phyloP scores from a whole-genome alignment of 2,797 vertebrate species.

The Chaetophractus vellerosus region DNA sequence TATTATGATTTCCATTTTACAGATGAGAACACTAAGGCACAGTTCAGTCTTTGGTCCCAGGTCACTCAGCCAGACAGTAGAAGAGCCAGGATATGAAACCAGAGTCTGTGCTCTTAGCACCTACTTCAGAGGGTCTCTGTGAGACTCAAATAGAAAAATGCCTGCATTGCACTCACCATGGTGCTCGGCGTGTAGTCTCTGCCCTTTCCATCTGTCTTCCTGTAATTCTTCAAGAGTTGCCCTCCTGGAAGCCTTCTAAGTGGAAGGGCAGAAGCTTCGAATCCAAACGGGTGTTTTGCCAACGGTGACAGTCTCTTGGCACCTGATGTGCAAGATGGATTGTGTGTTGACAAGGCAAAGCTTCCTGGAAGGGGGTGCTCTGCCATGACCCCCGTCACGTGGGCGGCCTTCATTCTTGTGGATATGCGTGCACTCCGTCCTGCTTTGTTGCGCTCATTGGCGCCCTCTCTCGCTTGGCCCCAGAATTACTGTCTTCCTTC shows the following conservation, averaged over 20 bases:
- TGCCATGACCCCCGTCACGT: fast-evolving
- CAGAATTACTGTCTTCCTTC: neutral
- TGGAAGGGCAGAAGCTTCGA: slow-evolving; percentile 24
- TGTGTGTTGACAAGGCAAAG: neutral
- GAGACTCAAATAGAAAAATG: neutral
- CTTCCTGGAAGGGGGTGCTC: neutral
- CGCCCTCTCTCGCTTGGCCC: neutral
- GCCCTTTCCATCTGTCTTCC: neutral
- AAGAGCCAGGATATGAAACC: neutral
- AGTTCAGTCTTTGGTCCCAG: neutral
- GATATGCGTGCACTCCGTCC: fast-evolving
- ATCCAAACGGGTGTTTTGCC: slow-evolving; percentile 25
- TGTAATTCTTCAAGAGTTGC: neutral
- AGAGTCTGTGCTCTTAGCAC: neutral
- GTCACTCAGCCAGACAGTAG: neutral
- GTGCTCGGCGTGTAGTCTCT: fast-evolving
- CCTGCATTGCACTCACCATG: neutral
- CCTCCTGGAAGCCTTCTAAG: slow-evolving; percentile 1
- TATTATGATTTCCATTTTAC: slow-evolving; percentile 18
- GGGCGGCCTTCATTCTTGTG: neutral
- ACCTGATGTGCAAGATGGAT: neutral
- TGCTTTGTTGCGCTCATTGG: neutral
- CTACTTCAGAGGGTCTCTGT: neutral
- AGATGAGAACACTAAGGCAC: neutral
- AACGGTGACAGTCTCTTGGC: neutral